These are phyloP conservation scores for Drosophila repletoides DNA, from an alignment of 1,140 invertebrate species.

Conservation along the genomic window DNA sequence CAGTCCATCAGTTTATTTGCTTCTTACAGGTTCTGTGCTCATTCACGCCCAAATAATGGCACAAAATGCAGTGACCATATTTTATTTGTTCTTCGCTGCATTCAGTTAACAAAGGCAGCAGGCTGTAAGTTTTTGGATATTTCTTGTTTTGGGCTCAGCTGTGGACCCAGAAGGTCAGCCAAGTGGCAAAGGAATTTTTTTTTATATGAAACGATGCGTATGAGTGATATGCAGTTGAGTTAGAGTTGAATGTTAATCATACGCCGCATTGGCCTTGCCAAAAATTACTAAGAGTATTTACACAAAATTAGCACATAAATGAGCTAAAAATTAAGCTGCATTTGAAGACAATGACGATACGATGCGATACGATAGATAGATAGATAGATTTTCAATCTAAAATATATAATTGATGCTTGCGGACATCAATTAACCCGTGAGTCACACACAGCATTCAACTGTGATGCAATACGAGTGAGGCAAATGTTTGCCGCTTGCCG, in stretches of 20 bases:
- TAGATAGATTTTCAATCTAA: conserved; percentile 3
- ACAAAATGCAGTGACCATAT: conserved; percentile 8
- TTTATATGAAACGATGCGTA: conserved; percentile 51
- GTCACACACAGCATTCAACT: conserved; percentile 12
- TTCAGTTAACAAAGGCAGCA: conserved; percentile 1
- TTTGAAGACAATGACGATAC: not conserved
- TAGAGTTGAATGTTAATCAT: conserved; percentile 56
- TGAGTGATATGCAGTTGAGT: conserved; percentile 52
- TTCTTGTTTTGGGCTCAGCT: conserved; percentile 22
- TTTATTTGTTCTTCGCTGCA: conserved; percentile 34
- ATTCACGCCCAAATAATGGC: conserved; percentile 25
- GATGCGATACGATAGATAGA: not conserved
- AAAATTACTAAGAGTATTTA: no score
- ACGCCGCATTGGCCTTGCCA: conserved; percentile 53
- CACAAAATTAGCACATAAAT: conserved; percentile 69
- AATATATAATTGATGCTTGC: conserved; percentile 41
- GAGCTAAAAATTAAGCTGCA: conserved; percentile 12
- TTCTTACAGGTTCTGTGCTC: conserved; percentile 7
- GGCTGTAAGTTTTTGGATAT: not conserved
- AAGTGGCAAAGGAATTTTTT: conserved; percentile 73
- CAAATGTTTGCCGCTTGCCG: conserved; percentile 26
- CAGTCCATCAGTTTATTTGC: not conserved
- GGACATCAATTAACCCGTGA: conserved; percentile 45
- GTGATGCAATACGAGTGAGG: conserved; percentile 27
- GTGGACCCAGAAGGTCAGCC: conserved; percentile 55